A percentile compares a stretch with the other conserved stretches of the same genome.
These are phyloP conservation scores for Lepidochitona cinerea DNA, from an alignment of 2,888 invertebrate genomes.

Conservation along the genomic window DNA sequence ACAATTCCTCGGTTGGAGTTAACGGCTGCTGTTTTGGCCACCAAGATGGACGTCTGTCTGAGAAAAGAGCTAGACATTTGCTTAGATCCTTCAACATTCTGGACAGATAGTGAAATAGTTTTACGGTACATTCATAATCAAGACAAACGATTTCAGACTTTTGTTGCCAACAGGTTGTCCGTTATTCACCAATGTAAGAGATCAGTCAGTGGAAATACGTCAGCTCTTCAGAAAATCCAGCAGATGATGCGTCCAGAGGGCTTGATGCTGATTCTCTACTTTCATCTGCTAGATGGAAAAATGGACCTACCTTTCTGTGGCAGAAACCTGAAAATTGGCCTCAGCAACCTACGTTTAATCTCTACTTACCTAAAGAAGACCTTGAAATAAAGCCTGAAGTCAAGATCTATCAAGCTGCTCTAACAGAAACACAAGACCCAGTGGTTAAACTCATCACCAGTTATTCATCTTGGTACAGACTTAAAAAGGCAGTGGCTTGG, in stretches of 20 bases:
- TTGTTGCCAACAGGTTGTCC: constrained; percentile 14
- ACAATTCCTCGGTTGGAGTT: constrained; percentile 14
- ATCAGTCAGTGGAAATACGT: constrained; percentile 11
- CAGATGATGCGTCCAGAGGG: constrained; percentile 9
- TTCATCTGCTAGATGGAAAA: background rate
- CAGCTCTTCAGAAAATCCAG: constrained; percentile 1
- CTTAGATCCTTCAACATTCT: background rate
- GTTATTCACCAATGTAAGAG: background rate
- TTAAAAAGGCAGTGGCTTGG: constrained; percentile 2
- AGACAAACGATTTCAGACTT: constrained; percentile 10
- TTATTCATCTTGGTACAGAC: background rate
- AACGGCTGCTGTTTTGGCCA: constrained; percentile 9
- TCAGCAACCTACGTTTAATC: background rate
- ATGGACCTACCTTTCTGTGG: constrained; percentile 10
- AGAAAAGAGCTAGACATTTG: background rate
- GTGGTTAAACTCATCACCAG: background rate
- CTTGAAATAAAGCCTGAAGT: no score
- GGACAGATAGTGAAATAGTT: constrained; percentile 12
- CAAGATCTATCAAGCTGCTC: no score
- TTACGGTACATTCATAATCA: constrained; percentile 12
- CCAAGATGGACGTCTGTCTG: constrained; percentile 1
- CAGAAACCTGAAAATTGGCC: background rate
- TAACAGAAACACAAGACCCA: no score
- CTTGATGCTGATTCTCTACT: background rate
- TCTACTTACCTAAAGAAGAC: no score